Evolutionary conservation across 2,888 invertebrate species (phyloP).

Genomic region (Tetragonisca angustula): DNA sequence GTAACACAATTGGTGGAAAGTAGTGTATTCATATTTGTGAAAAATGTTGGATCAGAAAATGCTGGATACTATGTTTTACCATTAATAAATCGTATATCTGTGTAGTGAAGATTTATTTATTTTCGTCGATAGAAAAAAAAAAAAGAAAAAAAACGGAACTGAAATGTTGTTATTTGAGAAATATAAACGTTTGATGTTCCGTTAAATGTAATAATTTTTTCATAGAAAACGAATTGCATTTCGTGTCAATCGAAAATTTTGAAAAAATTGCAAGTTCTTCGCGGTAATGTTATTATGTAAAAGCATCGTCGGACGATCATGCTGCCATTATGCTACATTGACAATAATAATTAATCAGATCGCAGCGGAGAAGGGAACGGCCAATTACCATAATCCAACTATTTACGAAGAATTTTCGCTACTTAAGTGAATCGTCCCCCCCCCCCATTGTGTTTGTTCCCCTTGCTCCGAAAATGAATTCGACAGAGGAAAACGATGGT

Average conservation of each 20-base stretch:
- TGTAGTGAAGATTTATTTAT: background rate
- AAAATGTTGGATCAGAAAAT: background rate
- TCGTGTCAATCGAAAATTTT: no score
- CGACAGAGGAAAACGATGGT: background rate
- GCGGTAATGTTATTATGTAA: background rate
- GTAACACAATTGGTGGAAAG: background rate
- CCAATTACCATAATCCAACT: conserved; percentile 38
- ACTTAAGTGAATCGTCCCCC: conserved; percentile 14
- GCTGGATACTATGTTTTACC: no score
- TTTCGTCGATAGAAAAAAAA: no score
- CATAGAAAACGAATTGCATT: background rate
- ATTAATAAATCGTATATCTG: no score
- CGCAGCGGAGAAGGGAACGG: background rate
- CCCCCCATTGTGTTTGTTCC: conserved; percentile 1
- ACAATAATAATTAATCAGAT: conserved; percentile 20
- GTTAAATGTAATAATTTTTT: background rate
- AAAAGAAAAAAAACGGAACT: no score
- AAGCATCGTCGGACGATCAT: background rate
- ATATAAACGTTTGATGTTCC: background rate
- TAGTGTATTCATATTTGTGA: no score
- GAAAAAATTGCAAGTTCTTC: background rate
- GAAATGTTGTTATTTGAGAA: background rate
- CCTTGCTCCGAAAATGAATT: conserved; percentile 15
- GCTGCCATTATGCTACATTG: conserved; percentile 11
- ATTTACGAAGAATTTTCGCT: conserved; percentile 31